These are phyloP conservation scores for Procapra przewalskii DNA, from an alignment of 2,113 vertebrate species.

Conservation along the genomic window DNA sequence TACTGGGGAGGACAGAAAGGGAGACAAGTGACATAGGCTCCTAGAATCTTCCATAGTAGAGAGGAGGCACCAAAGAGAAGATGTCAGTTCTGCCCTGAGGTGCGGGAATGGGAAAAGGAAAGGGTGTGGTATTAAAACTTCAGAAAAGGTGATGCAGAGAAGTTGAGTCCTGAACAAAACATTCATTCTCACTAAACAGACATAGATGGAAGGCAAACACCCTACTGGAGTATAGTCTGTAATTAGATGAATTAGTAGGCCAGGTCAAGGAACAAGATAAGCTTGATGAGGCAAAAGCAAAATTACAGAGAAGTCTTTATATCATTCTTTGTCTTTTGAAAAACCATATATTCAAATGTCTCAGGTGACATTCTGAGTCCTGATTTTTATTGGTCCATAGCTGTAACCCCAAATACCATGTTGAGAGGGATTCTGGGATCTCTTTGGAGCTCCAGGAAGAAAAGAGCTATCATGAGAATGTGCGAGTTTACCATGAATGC, in stretches of 20 bases:
- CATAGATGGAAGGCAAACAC: not conserved
- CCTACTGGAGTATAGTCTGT: not conserved
- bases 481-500: too few species aligned
- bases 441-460: not conserved
- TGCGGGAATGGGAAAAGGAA: not conserved
- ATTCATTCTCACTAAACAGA: not conserved
- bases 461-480: not conserved
- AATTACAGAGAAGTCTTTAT: not conserved
- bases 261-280: not conserved
- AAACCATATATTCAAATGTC: not conserved
- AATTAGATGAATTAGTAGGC: not conserved
- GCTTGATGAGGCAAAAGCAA: not conserved
- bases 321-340: not conserved
- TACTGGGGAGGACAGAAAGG: not conserved
- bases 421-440: not conserved
- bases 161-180: not conserved
- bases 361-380: not conserved
- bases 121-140: not conserved
- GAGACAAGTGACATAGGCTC: not conserved
- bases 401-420: not conserved
- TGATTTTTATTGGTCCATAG: too few species aligned
- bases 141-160: not conserved
- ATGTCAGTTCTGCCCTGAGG: not conserved
- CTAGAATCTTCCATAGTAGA: not conserved
- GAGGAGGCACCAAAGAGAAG: not conserved